Base-by-base conservation (phyloP, 2,797 vertebrate species). In the Clarias platycephalus region DNA sequence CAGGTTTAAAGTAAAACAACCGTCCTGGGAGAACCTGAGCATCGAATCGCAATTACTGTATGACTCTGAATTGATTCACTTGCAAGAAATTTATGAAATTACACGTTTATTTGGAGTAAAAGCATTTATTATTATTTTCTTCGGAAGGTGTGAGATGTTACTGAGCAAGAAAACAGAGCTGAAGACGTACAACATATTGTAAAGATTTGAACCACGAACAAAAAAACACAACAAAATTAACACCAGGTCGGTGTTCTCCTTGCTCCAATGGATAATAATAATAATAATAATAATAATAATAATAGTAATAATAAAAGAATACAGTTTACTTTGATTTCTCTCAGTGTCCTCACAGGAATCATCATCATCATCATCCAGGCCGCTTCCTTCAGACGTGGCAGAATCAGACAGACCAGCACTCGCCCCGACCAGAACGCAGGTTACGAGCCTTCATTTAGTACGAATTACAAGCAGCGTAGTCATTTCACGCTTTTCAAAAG, bases 401-500 rank as follows among this genome's bases (percentile, higher is more conserved):
- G 24, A 26, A 20, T 24, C 62, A 53, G 80, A 80, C 88, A 78
- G 83, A 81, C 44, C 55, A 62, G 58, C 55, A 22, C 81, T 58
- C 74, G 37, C 37, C 28, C 71, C 37, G 5, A 78, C 74, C 81
- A 86, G 84, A 79, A 85, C 78, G 75, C 20, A 26, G 62, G 26
- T 66, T 53, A 83, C 34, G 40, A 28, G 28, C 26, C 68, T 75
- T 80, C 78, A 63, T 85, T 86, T 86, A 26, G 49, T 80, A 67
- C 75, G 63, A 71, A 82, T 87, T 85, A 74, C 83, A 67, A 31
- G 40, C 34, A n/a, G 67, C 24, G 63, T 60, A 82, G 86, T 86
- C 55, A 90, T 90, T 90, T 88, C 86, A 89, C 53, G 87, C 85
- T 83, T 86, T 88, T 88, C 87, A 88, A 84, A 80, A 86, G 86